Evolutionary conservation across 2,888 invertebrate genomes (phyloP).

Genomic region (Hypolimnas misippus): DNA sequence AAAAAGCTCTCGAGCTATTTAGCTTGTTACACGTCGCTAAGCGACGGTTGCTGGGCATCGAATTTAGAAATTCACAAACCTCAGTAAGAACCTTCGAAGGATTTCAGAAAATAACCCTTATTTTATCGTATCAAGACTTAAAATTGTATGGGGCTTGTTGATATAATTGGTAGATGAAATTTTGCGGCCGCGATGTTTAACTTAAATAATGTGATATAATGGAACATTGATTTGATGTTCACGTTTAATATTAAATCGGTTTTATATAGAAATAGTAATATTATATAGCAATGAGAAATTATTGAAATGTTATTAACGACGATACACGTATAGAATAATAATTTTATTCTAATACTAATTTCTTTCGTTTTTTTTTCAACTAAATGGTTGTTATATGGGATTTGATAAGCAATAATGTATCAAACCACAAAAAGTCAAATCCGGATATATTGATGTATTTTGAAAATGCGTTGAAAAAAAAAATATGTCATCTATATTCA

Average conservation of each 20-base stretch:
- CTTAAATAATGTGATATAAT: conserved; percentile 14
- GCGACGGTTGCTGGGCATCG: conserved; percentile 52
- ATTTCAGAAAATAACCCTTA: conserved; percentile 18
- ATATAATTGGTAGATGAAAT: conserved; percentile 24
- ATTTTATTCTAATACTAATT: no score
- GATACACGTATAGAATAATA: no score
- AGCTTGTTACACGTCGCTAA: conserved; percentile 48
- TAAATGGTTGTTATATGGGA: no score
- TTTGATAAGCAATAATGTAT: no score
- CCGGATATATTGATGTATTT: no score
- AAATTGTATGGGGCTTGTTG: conserved; percentile 8
- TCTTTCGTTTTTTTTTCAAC: no score
- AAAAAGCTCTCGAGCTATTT: conserved; percentile 29
- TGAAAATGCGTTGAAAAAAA: no score
- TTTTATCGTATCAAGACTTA: neutral
- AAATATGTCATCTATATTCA: no score
- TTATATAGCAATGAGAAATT: neutral
- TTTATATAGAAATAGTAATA: neutral
- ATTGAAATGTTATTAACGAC: neutral
- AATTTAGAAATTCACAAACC: conserved; percentile 31
- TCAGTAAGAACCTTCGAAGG: neutral
- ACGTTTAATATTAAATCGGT: neutral
- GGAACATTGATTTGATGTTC: conserved; percentile 6
- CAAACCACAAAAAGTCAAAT: no score
- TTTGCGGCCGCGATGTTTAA: conserved; percentile 10